phyloP scores from a whole-genome alignment of 1,140 invertebrate genomes.

The Conopomorpha cramerella region DNA sequence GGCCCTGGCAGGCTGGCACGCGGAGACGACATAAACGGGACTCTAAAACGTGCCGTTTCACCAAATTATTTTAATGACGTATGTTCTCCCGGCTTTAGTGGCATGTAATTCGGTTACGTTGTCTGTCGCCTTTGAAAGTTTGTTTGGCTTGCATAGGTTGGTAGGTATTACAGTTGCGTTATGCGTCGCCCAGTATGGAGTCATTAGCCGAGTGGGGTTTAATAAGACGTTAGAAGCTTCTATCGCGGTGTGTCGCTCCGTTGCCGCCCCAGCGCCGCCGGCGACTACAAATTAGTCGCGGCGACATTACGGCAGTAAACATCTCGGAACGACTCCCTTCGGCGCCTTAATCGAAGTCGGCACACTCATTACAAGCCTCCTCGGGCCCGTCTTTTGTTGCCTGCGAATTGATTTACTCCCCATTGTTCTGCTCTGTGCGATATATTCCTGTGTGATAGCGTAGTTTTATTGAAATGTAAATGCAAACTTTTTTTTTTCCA shows the following conservation, averaged over 20 bases:
- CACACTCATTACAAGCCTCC: constrained; percentile 28
- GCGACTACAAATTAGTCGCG: constrained; percentile 36
- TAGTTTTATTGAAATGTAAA: constrained; percentile 38
- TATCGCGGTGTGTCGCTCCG: too few species aligned
- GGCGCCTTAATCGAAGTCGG: constrained; percentile 30
- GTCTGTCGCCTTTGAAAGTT: too few species aligned
- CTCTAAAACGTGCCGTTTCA: constrained; percentile 31
- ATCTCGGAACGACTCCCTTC: constrained; percentile 23
- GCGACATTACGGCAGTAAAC: constrained; percentile 16
- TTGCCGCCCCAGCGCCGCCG: constrained; percentile 10
- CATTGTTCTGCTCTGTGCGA: constrained; percentile 26
- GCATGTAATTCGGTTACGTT: constrained; percentile 22
- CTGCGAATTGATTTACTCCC: constrained; percentile 39
- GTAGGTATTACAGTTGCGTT: too few species aligned
- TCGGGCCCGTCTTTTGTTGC: constrained; percentile 26
- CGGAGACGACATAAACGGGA: constrained; percentile 21
- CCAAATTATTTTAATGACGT: constrained; percentile 42
- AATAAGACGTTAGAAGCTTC: too few species aligned
- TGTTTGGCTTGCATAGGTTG: too few species aligned
- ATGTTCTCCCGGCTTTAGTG: constrained; percentile 18
- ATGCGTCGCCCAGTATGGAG: too few species aligned
- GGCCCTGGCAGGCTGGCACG: constrained; percentile 20
- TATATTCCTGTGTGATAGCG: constrained; percentile 14
- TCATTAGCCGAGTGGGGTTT: constrained; percentile 33
- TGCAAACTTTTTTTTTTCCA: constrained; percentile 23